Evolutionary conservation across 1,140 invertebrate species (phyloP).

Genomic region (Hyposmocoma kahamanoa): DNA sequence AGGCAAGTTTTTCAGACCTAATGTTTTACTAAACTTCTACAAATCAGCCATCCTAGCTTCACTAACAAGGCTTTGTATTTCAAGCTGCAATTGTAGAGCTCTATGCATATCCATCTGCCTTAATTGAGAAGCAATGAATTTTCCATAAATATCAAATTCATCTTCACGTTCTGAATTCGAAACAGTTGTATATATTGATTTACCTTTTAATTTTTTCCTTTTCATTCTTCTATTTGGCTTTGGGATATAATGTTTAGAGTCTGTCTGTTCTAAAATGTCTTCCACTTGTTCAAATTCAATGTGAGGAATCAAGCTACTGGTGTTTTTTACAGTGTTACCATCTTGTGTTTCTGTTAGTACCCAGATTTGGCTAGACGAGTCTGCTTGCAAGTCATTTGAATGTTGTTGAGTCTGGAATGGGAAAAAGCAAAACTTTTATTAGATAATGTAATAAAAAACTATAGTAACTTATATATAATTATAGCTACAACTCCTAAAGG

Average conservation of each 20-base stretch:
- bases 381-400: too few relatives aligned
- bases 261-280: not conserved
- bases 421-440: too few relatives aligned
- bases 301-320: not conserved
- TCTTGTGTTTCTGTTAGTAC: constrained; percentile 33
- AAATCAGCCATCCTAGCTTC: constrained; percentile 38
- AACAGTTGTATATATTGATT: constrained; percentile 26
- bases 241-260: constrained; percentile 1
- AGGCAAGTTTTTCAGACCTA: too few relatives aligned
- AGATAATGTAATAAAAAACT: too few relatives aligned
- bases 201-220: constrained; percentile 47
- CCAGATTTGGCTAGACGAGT: constrained; percentile 52
- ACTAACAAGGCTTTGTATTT: constrained; percentile 47
- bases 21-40: too few relatives aligned
- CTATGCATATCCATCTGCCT: constrained; percentile 42
- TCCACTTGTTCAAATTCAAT: not conserved
- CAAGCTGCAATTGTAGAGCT: constrained; percentile 39
- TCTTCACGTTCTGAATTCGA: constrained; percentile 31
- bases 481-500: too few relatives aligned
- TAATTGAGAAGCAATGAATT: constrained; percentile 47
- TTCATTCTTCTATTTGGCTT: too few relatives aligned
- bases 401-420: too few relatives aligned
- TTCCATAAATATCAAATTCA: constrained; percentile 59
- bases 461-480: too few relatives aligned
- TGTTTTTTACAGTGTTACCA: too few relatives aligned